Evolutionary conservation across 2,888 invertebrate species (phyloP).

Genomic region (Diplolepis rosae): DNA sequence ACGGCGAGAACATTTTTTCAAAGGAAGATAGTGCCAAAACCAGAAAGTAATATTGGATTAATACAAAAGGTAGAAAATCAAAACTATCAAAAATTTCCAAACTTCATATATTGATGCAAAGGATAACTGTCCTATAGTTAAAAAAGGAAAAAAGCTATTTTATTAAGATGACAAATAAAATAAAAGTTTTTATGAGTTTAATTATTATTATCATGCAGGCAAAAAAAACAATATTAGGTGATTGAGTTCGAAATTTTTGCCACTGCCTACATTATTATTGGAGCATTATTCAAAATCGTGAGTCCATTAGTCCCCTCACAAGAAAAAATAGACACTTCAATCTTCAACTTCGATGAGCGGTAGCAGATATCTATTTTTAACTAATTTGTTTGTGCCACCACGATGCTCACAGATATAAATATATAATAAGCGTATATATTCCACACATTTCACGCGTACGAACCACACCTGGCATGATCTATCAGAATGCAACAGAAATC

Average conservation of each 20-base stretch:
- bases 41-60: too few species aligned
- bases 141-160: too few species aligned
- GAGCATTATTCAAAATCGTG: too few species aligned
- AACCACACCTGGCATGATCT: conserved; percentile 59
- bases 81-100: too few species aligned
- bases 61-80: too few species aligned
- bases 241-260: not conserved
- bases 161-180: too few species aligned
- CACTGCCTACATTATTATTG: too few species aligned
- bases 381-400: conserved; percentile 28
- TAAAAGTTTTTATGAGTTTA: not conserved
- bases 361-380: conserved; percentile 16
- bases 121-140: too few species aligned
- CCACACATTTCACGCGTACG: conserved; percentile 54
- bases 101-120: too few species aligned
- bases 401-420: conserved; percentile 57
- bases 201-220: not conserved
- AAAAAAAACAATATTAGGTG: not conserved
- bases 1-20: not conserved
- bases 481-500: conserved; percentile 44
- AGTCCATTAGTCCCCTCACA: too few species aligned
- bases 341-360: conserved; percentile 25
- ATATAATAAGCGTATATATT: conserved; percentile 57
- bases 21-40: too few species aligned
- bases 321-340: conserved; percentile 30